A percentile compares a stretch with the other conserved stretches of the same genome.
These are phyloP conservation scores for Epirrita christyi DNA, from an alignment of 2,888 invertebrate genomes.

Conservation along the genomic window DNA sequence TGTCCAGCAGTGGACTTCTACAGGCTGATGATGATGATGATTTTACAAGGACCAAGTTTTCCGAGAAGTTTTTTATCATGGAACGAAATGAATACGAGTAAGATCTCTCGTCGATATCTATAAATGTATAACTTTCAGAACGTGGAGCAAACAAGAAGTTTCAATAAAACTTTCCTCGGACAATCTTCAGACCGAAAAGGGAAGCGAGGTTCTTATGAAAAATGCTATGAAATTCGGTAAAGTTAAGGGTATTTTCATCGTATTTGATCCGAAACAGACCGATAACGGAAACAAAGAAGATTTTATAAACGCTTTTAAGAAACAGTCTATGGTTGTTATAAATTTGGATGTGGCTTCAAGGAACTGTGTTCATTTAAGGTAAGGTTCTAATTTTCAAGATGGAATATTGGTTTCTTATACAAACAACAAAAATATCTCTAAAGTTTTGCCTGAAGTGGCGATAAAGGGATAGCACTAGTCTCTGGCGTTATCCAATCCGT, in stretches of 20 bases:
- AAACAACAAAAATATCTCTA: too few species aligned
- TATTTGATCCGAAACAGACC: conserved; percentile 33
- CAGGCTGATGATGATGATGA: too few species aligned
- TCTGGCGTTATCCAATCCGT: too few species aligned
- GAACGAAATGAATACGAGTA: conserved; percentile 6
- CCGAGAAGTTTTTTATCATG: conserved; percentile 4
- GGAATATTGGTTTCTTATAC: too few species aligned
- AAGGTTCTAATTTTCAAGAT: conserved; percentile 21
- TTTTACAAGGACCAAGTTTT: neutral
- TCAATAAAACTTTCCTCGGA: conserved; percentile 51
- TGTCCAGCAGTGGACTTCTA: too few species aligned
- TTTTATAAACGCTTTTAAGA: conserved; percentile 40
- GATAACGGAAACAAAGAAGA: conserved; percentile 29
- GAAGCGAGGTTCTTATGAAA: conserved; percentile 49
- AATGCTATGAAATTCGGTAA: conserved; percentile 54
- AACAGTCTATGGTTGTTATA: conserved; percentile 45
- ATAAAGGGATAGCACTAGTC: too few species aligned
- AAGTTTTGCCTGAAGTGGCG: too few species aligned
- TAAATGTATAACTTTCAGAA: conserved; percentile 41
- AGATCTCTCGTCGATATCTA: conserved; percentile 21
- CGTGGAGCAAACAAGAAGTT: conserved; percentile 49
- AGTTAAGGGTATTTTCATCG: conserved; percentile 57
- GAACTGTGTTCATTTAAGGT: conserved; percentile 56
- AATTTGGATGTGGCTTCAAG: conserved; percentile 58
- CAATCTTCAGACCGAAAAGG: conserved; percentile 51